phyloP scores from a whole-genome alignment of 2,113 vertebrate genomes.

The Castor canadensis region DNA sequence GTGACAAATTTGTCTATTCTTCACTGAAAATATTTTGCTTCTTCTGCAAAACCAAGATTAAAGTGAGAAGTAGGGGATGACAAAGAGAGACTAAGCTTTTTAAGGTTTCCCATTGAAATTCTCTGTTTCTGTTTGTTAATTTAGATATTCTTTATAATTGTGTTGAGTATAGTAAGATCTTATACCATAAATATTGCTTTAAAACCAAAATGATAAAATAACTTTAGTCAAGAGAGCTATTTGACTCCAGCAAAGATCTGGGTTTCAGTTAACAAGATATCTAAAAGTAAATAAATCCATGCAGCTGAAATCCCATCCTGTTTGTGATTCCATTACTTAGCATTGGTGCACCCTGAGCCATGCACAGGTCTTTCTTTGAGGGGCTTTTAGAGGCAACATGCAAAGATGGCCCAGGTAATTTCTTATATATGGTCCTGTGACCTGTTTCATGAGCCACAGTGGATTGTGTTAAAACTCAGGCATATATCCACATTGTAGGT shows the following conservation, averaged over 20 bases:
- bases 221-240: background rate
- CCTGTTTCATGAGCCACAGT: background rate
- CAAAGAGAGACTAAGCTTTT: background rate
- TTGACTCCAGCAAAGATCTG: background rate
- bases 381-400: background rate
- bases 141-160: background rate
- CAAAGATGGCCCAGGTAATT: background rate
- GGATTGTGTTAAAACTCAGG: background rate
- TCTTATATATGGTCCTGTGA: background rate
- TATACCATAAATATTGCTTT: background rate
- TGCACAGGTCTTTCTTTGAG: background rate
- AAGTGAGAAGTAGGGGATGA: background rate
- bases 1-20: slow-evolving; percentile 70
- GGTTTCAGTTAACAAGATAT: background rate
- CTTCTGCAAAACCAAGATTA: slow-evolving; percentile 66
- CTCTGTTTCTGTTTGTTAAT: background rate
- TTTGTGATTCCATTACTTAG: background rate
- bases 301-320: background rate
- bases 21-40: slow-evolving; percentile 66
- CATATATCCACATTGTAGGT: background rate
- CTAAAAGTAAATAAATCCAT: background rate
- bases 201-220: slow-evolving; percentile 15
- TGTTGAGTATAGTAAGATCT: background rate
- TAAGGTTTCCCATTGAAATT: background rate
- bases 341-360: background rate